These are phyloP conservation scores for Therioaphis trifolii DNA, from an alignment of 2,888 invertebrate species.

Conservation along the genomic window DNA sequence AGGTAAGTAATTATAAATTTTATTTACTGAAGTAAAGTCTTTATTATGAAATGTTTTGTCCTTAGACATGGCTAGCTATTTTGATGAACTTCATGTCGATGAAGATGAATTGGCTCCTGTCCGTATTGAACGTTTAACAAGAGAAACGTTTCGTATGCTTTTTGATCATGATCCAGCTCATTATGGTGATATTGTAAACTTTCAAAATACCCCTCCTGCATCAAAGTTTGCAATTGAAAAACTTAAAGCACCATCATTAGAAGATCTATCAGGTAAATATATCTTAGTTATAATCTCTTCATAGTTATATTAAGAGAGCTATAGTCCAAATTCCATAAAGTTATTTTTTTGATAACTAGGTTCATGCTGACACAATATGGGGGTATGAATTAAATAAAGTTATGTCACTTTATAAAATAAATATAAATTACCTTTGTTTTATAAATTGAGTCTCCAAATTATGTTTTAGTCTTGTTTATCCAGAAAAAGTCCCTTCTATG, in stretches of 20 bases:
- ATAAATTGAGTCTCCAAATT: too few species aligned
- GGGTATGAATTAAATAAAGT: too few species aligned
- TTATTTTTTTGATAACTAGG: too few species aligned
- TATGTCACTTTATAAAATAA: too few species aligned
- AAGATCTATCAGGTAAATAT: conserved; percentile 36
- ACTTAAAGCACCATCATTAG: neutral
- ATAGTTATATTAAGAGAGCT: too few species aligned
- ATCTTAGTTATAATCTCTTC: too few species aligned
- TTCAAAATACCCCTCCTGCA: conserved; percentile 46
- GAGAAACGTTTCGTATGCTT: conserved; percentile 46
- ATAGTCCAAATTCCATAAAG: too few species aligned
- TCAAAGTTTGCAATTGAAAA: conserved; percentile 43
- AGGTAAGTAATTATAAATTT: neutral
- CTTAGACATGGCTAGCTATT: conserved; percentile 51
- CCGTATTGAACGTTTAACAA: conserved; percentile 25
- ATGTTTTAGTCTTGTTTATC: too few species aligned
- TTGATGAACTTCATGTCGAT: conserved; percentile 49
- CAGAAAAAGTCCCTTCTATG: too few species aligned
- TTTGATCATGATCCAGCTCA: conserved; percentile 36
- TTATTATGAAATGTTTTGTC: neutral
- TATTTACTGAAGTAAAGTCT: too few species aligned
- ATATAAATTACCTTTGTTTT: too few species aligned
- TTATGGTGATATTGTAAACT: conserved; percentile 14
- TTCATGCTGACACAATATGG: too few species aligned
- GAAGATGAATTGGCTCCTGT: conserved; percentile 15